Base-by-base conservation (phyloP, 2,113 vertebrate genomes). In the Cyprinodon variegatus region DNA sequence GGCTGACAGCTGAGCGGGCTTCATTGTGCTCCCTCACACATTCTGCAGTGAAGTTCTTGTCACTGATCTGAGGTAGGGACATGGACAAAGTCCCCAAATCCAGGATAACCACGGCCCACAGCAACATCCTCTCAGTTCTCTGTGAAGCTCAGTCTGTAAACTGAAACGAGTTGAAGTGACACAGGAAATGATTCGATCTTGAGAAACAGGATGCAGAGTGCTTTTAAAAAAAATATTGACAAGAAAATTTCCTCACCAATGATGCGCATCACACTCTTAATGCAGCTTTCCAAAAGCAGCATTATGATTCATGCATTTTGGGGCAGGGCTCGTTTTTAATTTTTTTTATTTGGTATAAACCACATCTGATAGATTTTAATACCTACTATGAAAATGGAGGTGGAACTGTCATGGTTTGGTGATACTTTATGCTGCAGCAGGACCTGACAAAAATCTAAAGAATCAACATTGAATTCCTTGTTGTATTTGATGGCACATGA, bases 1-100 rank as follows among this genome's bases (percentile, higher is more conserved):
- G 93, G 0, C 0, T 12, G 62, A 91, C 93, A 0, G 61, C 65
- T 0, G 85, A 70, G 5, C 93, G 83, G 0, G 78, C 78, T 10
- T 0, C 1, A 83, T 93, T 93, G 85, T 94, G 93, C 8, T 78
- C 78, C 20, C 0, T 36, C 57, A 92, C 67, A 38, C 91, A 93
- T 1, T 85, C 71, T 0, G 71, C 5, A 0, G 91, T 85, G n/a
- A 94, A 94, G 0, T 29, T 46, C 7, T 1, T 6, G 3, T 92
- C 83, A 0, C 11, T 83, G 45, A 91, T 91, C 41, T 76, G 78
- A 8, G 88, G 90, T 17, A 94, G 39, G 0, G 50, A 53, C 0
- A n/a, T 20, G 0, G 77, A 73, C n/a, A 13, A 2, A 12, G 10
- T 48, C 1, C 43, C 45, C 0, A 64, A 43, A 6, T 71, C n/a